Percentiles rank a stretch among this genome's conserved stretches.
phyloP scores from a whole-genome alignment of 92 coral and sea anemone genomes.

The Porites evermanni region DNA sequence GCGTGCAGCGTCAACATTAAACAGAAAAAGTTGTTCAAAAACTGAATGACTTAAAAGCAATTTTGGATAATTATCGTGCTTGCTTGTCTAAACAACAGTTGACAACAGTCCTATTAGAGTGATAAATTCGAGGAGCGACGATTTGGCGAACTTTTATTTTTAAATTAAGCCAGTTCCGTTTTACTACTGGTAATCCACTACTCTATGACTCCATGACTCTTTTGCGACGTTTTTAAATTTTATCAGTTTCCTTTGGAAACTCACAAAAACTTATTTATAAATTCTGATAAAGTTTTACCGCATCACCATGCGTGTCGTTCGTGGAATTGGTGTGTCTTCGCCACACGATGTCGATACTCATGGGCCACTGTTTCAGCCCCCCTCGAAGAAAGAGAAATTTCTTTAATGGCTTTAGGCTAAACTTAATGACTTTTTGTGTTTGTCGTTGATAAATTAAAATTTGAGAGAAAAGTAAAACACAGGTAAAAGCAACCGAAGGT shows the following conservation, averaged over 20 bases:
- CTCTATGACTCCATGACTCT: too few relatives aligned
- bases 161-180: too few relatives aligned
- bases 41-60: slow-evolving; percentile 5
- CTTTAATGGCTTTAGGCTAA: slow-evolving; percentile 2
- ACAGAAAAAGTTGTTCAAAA: background rate
- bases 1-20: slow-evolving; percentile 15
- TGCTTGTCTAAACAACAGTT: background rate
- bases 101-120: background rate
- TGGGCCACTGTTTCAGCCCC: background rate
- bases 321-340: background rate
- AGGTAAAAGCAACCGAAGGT: background rate
- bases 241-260: too few relatives aligned
- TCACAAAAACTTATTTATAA: too few relatives aligned
- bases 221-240: too few relatives aligned
- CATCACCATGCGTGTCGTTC: too few relatives aligned
- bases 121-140: background rate
- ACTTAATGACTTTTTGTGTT: background rate
- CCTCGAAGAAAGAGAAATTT: background rate
- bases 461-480: background rate
- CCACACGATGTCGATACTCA: background rate
- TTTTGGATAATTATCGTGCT: background rate
- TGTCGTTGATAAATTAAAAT: background rate
- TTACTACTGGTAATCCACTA: too few relatives aligned
- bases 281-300: too few relatives aligned
- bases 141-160: background rate